Evolutionary conservation across 2,113 vertebrate genomes (phyloP), one percentile per base, ranked within the genome.

Genomic region (Serilophus lunatus): DNA sequence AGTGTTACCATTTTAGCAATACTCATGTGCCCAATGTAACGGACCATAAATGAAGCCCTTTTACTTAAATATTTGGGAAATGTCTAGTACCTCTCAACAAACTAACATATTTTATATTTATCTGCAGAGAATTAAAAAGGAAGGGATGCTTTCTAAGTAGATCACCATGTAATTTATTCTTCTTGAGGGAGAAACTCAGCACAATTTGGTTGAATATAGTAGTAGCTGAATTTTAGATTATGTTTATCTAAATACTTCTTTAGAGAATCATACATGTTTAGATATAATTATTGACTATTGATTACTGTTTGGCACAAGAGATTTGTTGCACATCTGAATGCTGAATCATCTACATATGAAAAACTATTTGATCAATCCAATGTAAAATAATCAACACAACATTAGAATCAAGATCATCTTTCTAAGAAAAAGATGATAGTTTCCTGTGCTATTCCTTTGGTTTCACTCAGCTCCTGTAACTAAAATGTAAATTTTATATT

Each of bases 1-100:
- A 88, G 11, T 60, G 77, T 86, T 91, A 86, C 88, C 89, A 69
- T 93, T 96, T 96, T 92, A 95, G 93, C 44, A 92, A 78, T 93
- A 60, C 71, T 90, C 60, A 26, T 86, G 76, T 81, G 68, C 51
- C 87, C 56, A 5, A 40, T 31, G 0, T 69, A 83, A 42, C 88
- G 90, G 82, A 54, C 71, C 68, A 60, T 28, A 60, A 92, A 81
- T 19, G 13, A 90, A 77, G 47, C 25, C 28, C 22, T 88, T 88
- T 91, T 63, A 35, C 78, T 91, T 92, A 92, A 95, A 81, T 90
- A 92, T 92, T 93, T 94, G 79, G 64, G 82, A 88, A 93, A 90
- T 56, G 76, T 92, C 75, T 93, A 60, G 38, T 42, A 63, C 26
- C 35, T 77, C 82, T 86, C 53, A 75, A 79, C 9, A 82, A 80